Base-by-base conservation (phyloP, 2,888 invertebrate species). In the Hypomecis punctinalis region DNA sequence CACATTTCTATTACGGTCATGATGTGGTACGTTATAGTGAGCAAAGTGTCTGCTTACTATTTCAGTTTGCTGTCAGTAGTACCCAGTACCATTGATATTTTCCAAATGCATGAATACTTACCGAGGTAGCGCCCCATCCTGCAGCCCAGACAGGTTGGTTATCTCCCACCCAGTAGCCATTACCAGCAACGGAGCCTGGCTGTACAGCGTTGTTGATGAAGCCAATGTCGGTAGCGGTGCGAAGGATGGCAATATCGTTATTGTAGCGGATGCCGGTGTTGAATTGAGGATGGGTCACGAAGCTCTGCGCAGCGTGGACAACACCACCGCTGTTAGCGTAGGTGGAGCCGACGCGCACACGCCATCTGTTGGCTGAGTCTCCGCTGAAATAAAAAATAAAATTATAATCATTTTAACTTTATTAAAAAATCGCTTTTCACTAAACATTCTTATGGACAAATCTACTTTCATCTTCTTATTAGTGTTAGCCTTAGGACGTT, bases 81-180 rank as follows among this genome's bases (percentile, higher is more conserved):
- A 23, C 23, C 23, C 3, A 23, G 23, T 23, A 23, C 23, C 23
- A 23, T 23, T 23, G 23, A 23, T 23, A 23, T 3, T 2, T 23
- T 23, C 3, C 23, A 23, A 23, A 23, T 23, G 1, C 23, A 23
- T 23, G 23, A 23, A 11, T 2, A 42, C 84, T 82, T 73, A 87
- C 86, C 5, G 63, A 62, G 40, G 72, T 77, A 11, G 66, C 39
- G 0, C 88, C 89, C 87, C 86, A 89, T 70, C 88, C 87, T 37
- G 78, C 72, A 36, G 85, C 83, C 82, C 80, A 85, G 0, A 87
- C 81, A 0, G 72, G 68, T 58, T 81, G 75, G 61, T 83, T 79
- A 62, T 52, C 52, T 23, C 6, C 40, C 4, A 52, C 40, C 23
- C 23, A 52, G 40, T 40, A 40, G 40, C 40, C 40, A 6, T 40